A percentile compares a stretch with the other conserved stretches of the same genome.
phyloP scores from a whole-genome alignment of 2,113 vertebrate species.

The Peromyscus leucopus region DNA sequence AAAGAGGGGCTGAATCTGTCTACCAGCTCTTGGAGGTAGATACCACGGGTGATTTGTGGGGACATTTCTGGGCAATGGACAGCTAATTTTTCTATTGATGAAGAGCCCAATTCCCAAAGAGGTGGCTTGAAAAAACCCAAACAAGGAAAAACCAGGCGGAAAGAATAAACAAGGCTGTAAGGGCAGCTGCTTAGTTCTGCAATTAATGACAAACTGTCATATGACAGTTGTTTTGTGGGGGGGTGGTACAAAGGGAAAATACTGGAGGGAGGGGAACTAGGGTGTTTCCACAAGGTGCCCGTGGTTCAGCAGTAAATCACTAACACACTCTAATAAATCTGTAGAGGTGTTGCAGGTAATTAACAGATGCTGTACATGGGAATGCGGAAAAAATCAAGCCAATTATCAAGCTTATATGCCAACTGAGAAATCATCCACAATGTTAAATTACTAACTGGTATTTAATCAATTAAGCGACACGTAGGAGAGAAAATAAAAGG shows the following conservation, averaged over 20 bases:
- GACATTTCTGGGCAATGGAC: constrained; percentile 81
- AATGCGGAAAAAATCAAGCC: constrained; percentile 74
- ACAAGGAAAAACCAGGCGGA: constrained; percentile 79
- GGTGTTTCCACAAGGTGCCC: constrained; percentile 81
- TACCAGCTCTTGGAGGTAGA: constrained; percentile 81
- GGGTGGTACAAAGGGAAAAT: constrained; percentile 30
- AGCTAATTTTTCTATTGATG: constrained; percentile 88
- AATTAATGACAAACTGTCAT: constrained; percentile 83
- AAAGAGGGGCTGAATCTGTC: constrained; percentile 80
- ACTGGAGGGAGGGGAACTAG: constrained; percentile 16
- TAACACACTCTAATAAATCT: constrained; percentile 80
- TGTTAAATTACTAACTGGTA: constrained; percentile 73
- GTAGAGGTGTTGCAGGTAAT: constrained; percentile 83
- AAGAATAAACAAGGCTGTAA: constrained; percentile 82
- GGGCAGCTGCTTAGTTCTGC: constrained; percentile 46
- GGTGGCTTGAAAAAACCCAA: constrained; percentile 84
- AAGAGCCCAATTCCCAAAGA: constrained; percentile 84
- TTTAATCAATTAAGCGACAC: constrained; percentile 72
- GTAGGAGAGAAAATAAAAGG: constrained; percentile 77
- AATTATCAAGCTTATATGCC: constrained; percentile 80
- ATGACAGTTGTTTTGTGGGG: constrained; percentile 52
- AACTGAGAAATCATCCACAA: constrained; percentile 81
- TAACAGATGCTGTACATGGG: constrained; percentile 77
- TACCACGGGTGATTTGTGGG: constrained; percentile 82
- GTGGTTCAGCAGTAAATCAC: constrained; percentile 79